Evolutionary conservation across 2,797 vertebrate genomes (phyloP).

Genomic region (Eulemur coronatus): DNA sequence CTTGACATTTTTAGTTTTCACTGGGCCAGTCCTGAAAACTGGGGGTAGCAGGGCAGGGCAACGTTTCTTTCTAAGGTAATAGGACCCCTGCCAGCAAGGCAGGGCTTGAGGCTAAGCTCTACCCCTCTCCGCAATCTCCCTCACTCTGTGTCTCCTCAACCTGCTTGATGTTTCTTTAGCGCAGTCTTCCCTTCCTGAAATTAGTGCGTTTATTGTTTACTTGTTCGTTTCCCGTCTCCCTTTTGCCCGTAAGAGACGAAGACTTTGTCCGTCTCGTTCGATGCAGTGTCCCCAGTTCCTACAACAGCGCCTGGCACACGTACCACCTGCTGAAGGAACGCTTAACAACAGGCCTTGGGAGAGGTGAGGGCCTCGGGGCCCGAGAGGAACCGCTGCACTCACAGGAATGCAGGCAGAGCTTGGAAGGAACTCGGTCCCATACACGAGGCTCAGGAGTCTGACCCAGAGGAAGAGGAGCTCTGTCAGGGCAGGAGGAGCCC

Average conservation of each 20-base stretch:
- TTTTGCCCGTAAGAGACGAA: neutral
- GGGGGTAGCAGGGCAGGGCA: neutral
- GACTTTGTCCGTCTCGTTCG: neutral
- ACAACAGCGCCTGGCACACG: neutral
- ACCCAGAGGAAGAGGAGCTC: neutral
- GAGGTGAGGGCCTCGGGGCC: neutral
- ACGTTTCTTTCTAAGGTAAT: neutral
- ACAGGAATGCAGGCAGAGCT: neutral
- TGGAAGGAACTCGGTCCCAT: neutral
- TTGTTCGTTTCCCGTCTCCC: neutral
- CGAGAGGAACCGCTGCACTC: neutral
- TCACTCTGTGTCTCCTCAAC: neutral
- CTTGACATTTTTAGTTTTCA: neutral
- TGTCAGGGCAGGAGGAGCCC: neutral
- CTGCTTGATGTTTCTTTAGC: neutral
- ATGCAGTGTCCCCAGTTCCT: neutral
- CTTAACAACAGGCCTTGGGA: neutral
- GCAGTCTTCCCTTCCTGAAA: neutral
- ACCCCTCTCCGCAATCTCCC: accelerated
- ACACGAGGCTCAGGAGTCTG: accelerated
- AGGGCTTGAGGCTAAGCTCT: neutral
- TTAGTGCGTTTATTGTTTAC: neutral
- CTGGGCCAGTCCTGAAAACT: neutral
- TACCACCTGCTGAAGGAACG: accelerated
- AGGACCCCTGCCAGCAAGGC: neutral